These are phyloP conservation scores for Oscheius myriophilus DNA, from an alignment of 2,888 invertebrate genomes.

Conservation along the genomic window DNA sequence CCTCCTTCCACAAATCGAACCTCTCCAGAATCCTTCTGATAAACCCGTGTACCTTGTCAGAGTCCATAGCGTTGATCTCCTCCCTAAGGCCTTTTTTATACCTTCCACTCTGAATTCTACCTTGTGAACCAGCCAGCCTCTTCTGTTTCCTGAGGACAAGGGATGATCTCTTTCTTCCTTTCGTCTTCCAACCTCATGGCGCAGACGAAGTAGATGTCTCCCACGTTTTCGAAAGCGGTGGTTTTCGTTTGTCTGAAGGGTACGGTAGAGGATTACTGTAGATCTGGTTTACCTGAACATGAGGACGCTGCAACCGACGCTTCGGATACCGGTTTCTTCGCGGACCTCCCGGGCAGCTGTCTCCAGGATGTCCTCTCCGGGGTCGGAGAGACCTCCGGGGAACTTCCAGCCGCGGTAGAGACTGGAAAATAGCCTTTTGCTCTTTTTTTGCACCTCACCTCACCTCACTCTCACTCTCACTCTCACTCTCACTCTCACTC, in stretches of 20 bases:
- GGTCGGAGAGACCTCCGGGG: conserved; percentile 30
- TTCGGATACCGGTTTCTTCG: conserved; percentile 25
- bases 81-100: conserved; percentile 4
- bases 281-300: conserved; percentile 10
- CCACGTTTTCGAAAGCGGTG: conserved; percentile 11
- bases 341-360: conserved; percentile 26
- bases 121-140: conserved; percentile 28
- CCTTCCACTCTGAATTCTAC: not conserved
- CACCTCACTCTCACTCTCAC: no score
- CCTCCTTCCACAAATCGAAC: not conserved
- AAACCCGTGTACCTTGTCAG: not conserved
- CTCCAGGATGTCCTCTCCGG: conserved; percentile 13
- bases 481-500: no score
- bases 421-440: not conserved
- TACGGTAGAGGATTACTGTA: not conserved
- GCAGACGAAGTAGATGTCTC: conserved; percentile 29
- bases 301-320: conserved; percentile 5
- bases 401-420: conserved; percentile 27
- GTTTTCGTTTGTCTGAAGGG: conserved; percentile 14
- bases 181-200: conserved; percentile 17
- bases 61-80: not conserved
- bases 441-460: not conserved
- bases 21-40: not conserved
- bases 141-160: conserved; percentile 25
- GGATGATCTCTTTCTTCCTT: not conserved